Base-by-base conservation (phyloP, 1,140 invertebrate species). In the Aplysia californica region DNA sequence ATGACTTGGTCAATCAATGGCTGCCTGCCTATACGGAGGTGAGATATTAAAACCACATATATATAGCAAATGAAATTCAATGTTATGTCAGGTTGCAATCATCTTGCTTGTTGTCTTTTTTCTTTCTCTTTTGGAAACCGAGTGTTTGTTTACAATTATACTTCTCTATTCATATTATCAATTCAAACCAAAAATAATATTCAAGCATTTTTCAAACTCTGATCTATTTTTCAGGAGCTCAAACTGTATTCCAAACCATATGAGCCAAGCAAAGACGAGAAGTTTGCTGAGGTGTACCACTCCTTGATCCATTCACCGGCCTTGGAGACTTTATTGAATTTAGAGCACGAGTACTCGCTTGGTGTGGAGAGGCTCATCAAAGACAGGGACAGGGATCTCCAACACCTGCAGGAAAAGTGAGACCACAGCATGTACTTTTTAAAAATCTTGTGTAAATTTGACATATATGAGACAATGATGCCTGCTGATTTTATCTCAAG, bases 291-390 rank as follows among this genome's bases (percentile, higher is more conserved):
- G 15, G 94, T 95, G 44, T 96, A 96, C 89, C 94, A 96, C 86
- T 92, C 93, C 83, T 87, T 96, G 50, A 94, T 96, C 4, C 95
- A 96, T 87, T 96, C 95, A 0, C 94, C 94, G 3, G 94, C 94
- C 4, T 85, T 96, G 26, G 93, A 94, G 82, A 93, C 93, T 0
- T 93, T 96, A 78, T 89, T 96, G 33, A 93, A 95, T 87, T 92
- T 95, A 55, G 95, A 96, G 88, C 93, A 94, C 84, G 93, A 93
- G 36, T 95, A 94, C 90, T 93, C 94, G n/a, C 90, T 93, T 76
- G 93, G 93, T 74, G 92, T 95, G 0, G 92, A 92, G 69, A 91
- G 93, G 81, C 89, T 95, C 36, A 91, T 94, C 58, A 89, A 92
- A 72, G 92, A 92, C 79, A 91, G 93, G 72, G 92, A 95, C 87